These are phyloP conservation scores for Neodiprion virginianus DNA, from an alignment of 1,140 invertebrate species.

Conservation along the genomic window DNA sequence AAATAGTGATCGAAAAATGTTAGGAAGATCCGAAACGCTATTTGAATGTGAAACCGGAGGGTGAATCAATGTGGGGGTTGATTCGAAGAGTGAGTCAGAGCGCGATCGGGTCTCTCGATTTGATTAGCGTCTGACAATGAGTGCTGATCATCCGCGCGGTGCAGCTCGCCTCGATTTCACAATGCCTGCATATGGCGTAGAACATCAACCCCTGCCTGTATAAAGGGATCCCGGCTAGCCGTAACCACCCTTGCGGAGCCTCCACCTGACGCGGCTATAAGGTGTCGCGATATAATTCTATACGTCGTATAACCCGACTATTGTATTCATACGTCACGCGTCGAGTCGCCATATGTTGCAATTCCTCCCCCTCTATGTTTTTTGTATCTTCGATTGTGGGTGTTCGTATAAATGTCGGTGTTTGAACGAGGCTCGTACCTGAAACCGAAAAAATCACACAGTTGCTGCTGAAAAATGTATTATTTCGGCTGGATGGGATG, in stretches of 20 bases:
- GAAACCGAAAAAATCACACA: no score
- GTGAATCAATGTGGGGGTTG: not conserved
- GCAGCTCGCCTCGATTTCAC: not conserved
- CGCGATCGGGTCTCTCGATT: not conserved
- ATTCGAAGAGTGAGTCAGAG: not conserved
- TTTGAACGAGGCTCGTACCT: no score
- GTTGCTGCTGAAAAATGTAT: no score
- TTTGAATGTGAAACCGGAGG: no score
- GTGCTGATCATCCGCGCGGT: not conserved
- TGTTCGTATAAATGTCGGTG: no score
- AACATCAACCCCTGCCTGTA: no score
- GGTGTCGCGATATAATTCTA: not conserved
- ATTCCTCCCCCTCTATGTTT: no score
- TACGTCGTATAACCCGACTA: not conserved
- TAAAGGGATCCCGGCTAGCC: not conserved
- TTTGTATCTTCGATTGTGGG: no score
- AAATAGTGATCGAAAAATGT: no score
- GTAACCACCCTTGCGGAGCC: not conserved
- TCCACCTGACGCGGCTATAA: not conserved
- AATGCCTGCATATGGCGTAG: not conserved
- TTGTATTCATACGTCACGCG: not conserved
- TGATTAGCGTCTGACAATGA: constrained; percentile 5
- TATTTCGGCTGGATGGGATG: no score
- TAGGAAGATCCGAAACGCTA: no score
- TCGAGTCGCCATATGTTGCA: no score